Conservation (phyloP, 1,140 invertebrate species). For the Laupala kohalensis region DNA sequence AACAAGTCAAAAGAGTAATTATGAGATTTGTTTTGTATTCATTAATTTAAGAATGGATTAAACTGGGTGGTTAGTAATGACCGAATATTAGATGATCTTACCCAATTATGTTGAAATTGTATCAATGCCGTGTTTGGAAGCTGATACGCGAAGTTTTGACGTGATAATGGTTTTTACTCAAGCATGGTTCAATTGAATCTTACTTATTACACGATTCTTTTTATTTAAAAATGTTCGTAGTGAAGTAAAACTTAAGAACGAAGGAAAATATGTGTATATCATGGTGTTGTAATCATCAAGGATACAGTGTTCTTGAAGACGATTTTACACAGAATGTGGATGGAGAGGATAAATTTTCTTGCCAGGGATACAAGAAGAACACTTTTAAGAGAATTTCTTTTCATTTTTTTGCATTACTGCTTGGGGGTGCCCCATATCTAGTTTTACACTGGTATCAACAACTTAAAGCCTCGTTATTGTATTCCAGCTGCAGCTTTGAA, state of each 20-base stretch:
- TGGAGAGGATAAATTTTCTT: neutral
- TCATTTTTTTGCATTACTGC: neutral
- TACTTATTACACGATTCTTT: neutral
- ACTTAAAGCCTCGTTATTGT: neutral
- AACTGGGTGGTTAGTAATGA: neutral
- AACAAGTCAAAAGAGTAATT: neutral
- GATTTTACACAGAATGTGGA: neutral
- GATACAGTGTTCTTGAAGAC: slow-evolving; percentile 1
- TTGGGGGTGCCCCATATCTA: slow-evolving; percentile 3
- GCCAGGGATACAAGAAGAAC: neutral
- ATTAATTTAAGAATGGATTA: neutral
- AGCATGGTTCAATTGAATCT: neutral
- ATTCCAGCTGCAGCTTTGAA: neutral
- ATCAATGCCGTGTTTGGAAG: neutral
- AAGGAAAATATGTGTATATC: neutral
- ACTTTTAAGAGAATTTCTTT: neutral
- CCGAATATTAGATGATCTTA: neutral
- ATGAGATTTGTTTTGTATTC: neutral
- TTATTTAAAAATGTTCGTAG: neutral
- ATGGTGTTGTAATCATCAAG: neutral
- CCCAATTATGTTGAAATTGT: neutral
- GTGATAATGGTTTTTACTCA: neutral
- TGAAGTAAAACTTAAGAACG: neutral
- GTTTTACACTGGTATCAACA: slow-evolving; percentile 1
- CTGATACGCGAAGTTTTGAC: neutral